Base-by-base conservation (phyloP, 2,113 vertebrate species). In the Varanus komodoensis region DNA sequence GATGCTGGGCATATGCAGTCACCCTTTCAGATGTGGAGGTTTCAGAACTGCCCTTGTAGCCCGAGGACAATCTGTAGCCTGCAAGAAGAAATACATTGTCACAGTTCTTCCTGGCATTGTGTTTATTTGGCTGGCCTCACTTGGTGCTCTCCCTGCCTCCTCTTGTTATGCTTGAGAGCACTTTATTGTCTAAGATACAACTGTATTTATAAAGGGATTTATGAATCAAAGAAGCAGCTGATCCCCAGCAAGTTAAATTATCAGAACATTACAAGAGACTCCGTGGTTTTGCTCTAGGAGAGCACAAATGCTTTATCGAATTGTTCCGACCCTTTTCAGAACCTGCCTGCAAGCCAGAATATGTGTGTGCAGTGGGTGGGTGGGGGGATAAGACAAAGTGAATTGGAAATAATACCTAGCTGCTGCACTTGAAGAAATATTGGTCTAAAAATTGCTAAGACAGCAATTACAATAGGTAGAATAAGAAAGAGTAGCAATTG, bases 391-490 rank as follows among this genome's bases (percentile, higher is more conserved):
- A 32, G 61, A 64, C 14, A 48, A 21, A 50, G 14, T 32, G 73
- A 89, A 78, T 64, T 80, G 44, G 54, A 52, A 38, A 77, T 15
- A 87, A 61, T 50, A 68, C 27, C 12, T 75, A 78, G 85, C 25
- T 83, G 85, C 25, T 83, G 71, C 32, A 83, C 83, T 69, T 34
- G 52, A 83, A 19, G 57, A 86, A 83, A 69, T 83, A 73, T 29
- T 32, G 9, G 38, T 68, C 32, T 29, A 80, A 27, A 57, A 50
- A n/a, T 67, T 87, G 29, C 29, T 64, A 50, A 1, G 0, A 0
- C 3, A 21, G 48, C n/a, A 54, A 73, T 44, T 44, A 44, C 38
- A 44, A 44, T 44, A 44, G 38, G 38, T 44, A 44, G 38, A 44
- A 44, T 44, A 44, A 44, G 38, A 2, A 44, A 44, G 38, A 44